These are phyloP conservation scores for Melanostoma mellinum DNA, from an alignment of 2,888 invertebrate genomes.

Conservation along the genomic window DNA sequence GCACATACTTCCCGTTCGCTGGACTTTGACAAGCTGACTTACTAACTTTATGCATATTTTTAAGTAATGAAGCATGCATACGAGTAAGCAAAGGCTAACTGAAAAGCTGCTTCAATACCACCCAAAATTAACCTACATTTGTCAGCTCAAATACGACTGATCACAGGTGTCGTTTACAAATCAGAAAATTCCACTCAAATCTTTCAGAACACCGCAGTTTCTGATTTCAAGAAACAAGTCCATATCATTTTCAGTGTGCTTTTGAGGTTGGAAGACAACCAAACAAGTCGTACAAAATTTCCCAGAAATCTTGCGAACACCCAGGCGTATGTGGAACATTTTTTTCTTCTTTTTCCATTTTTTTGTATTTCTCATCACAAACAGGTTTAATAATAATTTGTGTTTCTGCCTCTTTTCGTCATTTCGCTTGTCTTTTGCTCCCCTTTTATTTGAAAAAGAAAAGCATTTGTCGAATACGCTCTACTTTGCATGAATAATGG, in stretches of 20 bases:
- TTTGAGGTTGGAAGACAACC: background rate
- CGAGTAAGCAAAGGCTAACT: too few species aligned
- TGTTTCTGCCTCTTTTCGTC: conserved; percentile 1
- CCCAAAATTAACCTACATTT: too few species aligned
- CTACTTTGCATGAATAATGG: conserved; percentile 65
- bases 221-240: too few species aligned
- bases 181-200: too few species aligned
- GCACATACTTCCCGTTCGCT: too few species aligned
- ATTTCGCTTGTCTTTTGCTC: conserved; percentile 5
- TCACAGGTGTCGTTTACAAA: too few species aligned
- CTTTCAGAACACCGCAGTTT: too few species aligned
- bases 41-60: too few species aligned
- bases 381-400: conserved; percentile 31
- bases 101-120: too few species aligned
- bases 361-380: background rate
- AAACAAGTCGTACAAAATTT: background rate
- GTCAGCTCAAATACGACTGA: too few species aligned
- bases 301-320: conserved; percentile 6
- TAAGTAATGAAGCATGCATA: too few species aligned
- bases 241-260: background rate
- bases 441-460: conserved; percentile 4
- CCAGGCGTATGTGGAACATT: conserved; percentile 65
- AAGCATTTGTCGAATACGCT: conserved; percentile 54
- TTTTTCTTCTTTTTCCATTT: conserved; percentile 2
- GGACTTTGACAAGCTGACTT: too few species aligned